These are phyloP conservation scores for Equus quagga DNA, from an alignment of 2,113 vertebrate genomes.

Conservation along the genomic window DNA sequence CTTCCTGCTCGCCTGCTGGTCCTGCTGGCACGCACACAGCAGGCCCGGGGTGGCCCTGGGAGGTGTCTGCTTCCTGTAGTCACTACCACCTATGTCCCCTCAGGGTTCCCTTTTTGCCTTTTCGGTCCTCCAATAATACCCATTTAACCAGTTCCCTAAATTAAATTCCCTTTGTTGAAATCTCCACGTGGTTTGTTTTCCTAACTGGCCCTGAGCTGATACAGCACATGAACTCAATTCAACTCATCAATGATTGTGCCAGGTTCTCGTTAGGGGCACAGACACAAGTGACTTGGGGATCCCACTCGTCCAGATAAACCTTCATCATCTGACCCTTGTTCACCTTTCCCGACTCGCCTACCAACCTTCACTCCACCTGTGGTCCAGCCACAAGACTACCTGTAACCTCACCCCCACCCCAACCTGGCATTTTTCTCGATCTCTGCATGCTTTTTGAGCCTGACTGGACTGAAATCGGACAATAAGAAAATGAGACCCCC, in stretches of 20 bases:
- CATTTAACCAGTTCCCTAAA: background rate
- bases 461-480: accelerated
- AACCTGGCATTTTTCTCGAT: background rate
- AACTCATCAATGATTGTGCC: accelerated
- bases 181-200: background rate
- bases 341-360: accelerated
- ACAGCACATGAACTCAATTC: background rate
- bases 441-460: background rate
- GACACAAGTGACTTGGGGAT: accelerated
- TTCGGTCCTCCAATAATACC: no score
- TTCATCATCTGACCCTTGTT: background rate
- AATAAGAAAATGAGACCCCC: background rate
- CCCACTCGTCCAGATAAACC: background rate
- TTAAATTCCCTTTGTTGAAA: background rate
- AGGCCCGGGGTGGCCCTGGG: background rate
- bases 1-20: no score
- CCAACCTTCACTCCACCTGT: background rate
- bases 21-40: background rate
- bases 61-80: accelerated
- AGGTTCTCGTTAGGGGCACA: background rate
- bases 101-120: no score
- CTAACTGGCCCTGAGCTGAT: background rate
- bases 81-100: background rate
- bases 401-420: background rate
- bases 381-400: background rate